phyloP scores from a whole-genome alignment of 2,888 invertebrate species.

The Pecten maximus region DNA sequence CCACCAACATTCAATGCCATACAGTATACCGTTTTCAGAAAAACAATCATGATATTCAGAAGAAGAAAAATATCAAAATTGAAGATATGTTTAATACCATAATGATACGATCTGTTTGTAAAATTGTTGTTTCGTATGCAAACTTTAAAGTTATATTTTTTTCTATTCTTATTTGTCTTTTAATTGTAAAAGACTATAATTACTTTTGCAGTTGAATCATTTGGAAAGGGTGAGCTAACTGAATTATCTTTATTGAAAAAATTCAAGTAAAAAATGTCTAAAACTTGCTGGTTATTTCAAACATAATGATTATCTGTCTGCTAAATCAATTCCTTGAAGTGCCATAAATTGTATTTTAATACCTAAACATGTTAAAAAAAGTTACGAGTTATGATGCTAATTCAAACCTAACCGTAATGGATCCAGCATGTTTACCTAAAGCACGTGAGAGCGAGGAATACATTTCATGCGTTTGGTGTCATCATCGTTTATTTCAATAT shows the following conservation, averaged over 20 bases:
- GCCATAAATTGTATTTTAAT: background rate
- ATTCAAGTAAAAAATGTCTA: background rate
- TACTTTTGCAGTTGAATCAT: background rate
- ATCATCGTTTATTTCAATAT: background rate
- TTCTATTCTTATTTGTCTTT: too few relatives aligned
- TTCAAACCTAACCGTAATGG: background rate
- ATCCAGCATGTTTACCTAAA: background rate
- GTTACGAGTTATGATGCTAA: background rate
- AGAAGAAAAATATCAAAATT: too few relatives aligned
- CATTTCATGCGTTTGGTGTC: background rate
- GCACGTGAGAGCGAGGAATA: background rate
- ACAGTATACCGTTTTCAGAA: too few relatives aligned
- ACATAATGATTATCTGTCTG: background rate
- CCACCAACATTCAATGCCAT: too few relatives aligned
- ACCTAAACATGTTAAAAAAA: background rate
- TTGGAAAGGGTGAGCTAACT: background rate
- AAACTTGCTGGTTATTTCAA: background rate
- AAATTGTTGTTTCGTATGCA: too few relatives aligned
- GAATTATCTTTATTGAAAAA: background rate
- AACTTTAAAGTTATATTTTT: too few relatives aligned
- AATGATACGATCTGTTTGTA: too few relatives aligned
- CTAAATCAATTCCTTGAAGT: background rate
- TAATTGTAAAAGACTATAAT: too few relatives aligned
- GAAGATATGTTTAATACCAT: too few relatives aligned
- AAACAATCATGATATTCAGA: too few relatives aligned